Base-by-base conservation (phyloP, 37 sponge, comb jelly and placozoan species). In the Lycopodina hypogea region DNA sequence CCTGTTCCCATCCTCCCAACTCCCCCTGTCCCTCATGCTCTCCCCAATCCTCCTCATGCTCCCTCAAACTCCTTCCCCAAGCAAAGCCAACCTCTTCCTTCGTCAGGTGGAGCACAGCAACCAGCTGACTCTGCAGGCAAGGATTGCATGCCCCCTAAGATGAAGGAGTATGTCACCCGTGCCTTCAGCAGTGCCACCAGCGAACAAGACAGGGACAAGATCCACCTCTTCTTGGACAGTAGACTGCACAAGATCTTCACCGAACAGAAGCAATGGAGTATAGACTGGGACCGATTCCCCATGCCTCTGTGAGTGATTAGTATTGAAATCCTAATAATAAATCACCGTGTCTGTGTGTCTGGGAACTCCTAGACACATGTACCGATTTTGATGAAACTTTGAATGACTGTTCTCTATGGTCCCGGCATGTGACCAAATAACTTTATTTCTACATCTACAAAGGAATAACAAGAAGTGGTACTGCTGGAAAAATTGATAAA, bases 231-330 rank as follows among this genome's bases (percentile, higher is more conserved):
- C 42, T 77, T 95, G 39, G 81, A 83, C 26, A 70, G 56, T 0
- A 72, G 76, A 45, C 73, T 95, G 24, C 81, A 80, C 51, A 39
- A 71, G 45, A 88, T 91, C 40, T 84, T 95, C 35, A 37, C 42
- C 15, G 75, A 86, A n/a, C 74, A 78, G 30, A 57, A 58, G 56
- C 84, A 85, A 66, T 91, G 92, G 90, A 42, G 4, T 26, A 82
- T 91, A 15, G 76, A 95, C 77, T 95, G 93, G 88, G 81, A 88
- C 66, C 63, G 3, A 32, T 78, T 88, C 42, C 92, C 95, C 17
- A 62, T 91, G 24, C 93, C 95, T 53, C 52, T 85, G 92, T 88
- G 39, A 84, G 94, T 68, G 61, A 29, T 39, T 45, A 41, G 33
- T 67, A 30, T 2, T 19, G 68, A 26, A 67, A 19, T 67, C 17